Conservation (phyloP, 2,888 invertebrate genomes). For the Phyllotreta striolata region DNA sequence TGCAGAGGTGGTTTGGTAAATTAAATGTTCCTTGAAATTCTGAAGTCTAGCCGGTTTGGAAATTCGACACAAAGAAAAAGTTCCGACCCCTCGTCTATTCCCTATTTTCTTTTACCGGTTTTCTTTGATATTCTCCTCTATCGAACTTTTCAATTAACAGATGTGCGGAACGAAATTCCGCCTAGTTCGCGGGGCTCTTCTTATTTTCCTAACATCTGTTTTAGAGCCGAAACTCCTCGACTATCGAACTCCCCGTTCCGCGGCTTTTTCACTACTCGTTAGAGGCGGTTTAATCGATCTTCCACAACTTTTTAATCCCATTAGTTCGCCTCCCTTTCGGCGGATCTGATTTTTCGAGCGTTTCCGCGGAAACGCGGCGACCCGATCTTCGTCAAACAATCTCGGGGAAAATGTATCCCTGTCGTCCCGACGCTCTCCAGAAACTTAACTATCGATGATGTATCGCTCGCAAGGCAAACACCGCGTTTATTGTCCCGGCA, state of each 20-base stretch:
- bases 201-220: slow-evolving; percentile 25
- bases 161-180: slow-evolving; percentile 25
- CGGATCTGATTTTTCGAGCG: no score
- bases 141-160: slow-evolving; percentile 30
- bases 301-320: slow-evolving; percentile 43
- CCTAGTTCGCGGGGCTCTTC: slow-evolving; percentile 13
- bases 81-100: no score
- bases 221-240: slow-evolving; percentile 26
- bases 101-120: no score
- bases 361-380: no score
- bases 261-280: slow-evolving; percentile 31
- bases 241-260: slow-evolving; percentile 4
- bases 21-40: neutral
- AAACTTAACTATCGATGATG: slow-evolving; percentile 47
- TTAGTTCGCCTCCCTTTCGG: slow-evolving; percentile 28
- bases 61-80: no score
- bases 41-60: no score
- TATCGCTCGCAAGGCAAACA: slow-evolving; percentile 57
- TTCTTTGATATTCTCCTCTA: slow-evolving; percentile 22
- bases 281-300: slow-evolving; percentile 41
- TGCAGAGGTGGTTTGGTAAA: neutral
- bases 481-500: slow-evolving; percentile 57
- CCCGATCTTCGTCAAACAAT: neutral
- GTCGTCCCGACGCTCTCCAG: slow-evolving; percentile 8
- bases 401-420: slow-evolving; percentile 16